phyloP scores from a whole-genome alignment of 2,888 invertebrate species.

The Erebia palarica region DNA sequence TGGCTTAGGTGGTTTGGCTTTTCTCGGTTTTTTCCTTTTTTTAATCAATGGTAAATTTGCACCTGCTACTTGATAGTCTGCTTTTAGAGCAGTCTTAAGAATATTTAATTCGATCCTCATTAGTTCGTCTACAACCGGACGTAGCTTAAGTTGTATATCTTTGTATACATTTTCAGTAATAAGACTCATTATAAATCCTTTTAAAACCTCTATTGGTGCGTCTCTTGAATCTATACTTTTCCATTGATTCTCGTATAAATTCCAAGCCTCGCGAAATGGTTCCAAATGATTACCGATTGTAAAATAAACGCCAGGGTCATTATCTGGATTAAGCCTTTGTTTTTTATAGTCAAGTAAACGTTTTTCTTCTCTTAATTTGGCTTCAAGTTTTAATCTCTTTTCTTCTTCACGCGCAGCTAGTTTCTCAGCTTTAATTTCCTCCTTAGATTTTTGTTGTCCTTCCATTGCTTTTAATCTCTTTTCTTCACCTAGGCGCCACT shows the following conservation, averaged over 20 bases:
- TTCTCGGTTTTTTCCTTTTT: conserved; percentile 69
- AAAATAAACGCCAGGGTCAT: conserved; percentile 70
- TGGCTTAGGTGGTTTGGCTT: conserved; percentile 82
- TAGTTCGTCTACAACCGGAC: conserved; percentile 86
- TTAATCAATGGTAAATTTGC: conserved; percentile 53
- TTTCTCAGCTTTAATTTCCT: conserved; percentile 75
- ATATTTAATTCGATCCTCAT: conserved; percentile 83
- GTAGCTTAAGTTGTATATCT: conserved; percentile 85
- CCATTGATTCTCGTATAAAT: conserved; percentile 65
- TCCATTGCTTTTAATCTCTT: conserved; percentile 65
- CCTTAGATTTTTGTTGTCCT: conserved; percentile 61
- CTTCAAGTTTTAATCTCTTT: conserved; percentile 60
- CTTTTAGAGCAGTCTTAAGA: conserved; percentile 79
- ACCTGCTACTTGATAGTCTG: conserved; percentile 56
- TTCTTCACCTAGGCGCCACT: conserved; percentile 61
- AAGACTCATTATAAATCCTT: conserved; percentile 84
- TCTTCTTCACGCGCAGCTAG: conserved; percentile 66
- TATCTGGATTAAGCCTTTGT: conserved; percentile 71
- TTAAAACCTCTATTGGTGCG: conserved; percentile 81
- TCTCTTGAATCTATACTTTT: conserved; percentile 63
- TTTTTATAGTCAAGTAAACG: conserved; percentile 70
- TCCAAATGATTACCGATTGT: conserved; percentile 53
- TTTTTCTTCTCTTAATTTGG: conserved; percentile 62
- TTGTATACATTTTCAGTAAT: conserved; percentile 85
- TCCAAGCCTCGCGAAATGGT: conserved; percentile 56